phyloP scores from a whole-genome alignment of 2,888 invertebrate genomes.

The Drosophila ezoana region DNA sequence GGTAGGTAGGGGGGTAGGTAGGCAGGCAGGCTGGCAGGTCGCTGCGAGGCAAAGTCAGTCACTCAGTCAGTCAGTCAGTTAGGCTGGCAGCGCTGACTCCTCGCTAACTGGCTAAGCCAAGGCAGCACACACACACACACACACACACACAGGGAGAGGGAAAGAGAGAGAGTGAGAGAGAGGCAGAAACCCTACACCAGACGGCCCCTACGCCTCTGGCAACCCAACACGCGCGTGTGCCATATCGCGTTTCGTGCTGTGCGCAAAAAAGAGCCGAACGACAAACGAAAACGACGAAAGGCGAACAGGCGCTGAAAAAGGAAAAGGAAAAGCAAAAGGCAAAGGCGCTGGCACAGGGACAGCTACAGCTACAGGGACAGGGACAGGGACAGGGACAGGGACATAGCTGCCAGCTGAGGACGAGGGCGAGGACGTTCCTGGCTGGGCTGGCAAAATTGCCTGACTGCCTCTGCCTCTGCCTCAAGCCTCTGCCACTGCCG shows the following conservation, averaged over 20 bases:
- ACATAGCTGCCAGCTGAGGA: conserved; percentile 33
- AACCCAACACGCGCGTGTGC: conserved; percentile 69
- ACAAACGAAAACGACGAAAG: conserved; percentile 45
- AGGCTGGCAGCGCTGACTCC: conserved; percentile 64
- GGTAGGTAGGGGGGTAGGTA: background rate
- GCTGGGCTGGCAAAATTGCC: conserved; percentile 49
- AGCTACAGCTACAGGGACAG: background rate
- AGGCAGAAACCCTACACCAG: conserved; percentile 18
- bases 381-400: conserved; percentile 24
- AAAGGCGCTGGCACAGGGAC: conserved; percentile 3
- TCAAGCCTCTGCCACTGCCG: conserved; percentile 11
- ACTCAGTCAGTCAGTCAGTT: conserved; percentile 31
- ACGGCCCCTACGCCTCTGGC: conserved; percentile 44
- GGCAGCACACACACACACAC: conserved; percentile 26
- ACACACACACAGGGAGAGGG: background rate
- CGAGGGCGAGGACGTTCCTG: conserved; percentile 35
- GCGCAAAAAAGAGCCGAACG: conserved; percentile 75
- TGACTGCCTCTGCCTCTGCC: conserved; percentile 10
- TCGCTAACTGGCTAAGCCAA: conserved; percentile 70
- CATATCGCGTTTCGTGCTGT: conserved; percentile 75
- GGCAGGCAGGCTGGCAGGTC: background rate
- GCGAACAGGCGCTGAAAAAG: conserved; percentile 31
- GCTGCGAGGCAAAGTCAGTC: conserved; percentile 27
- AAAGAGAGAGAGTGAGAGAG: background rate
- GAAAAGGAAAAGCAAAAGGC: conserved; percentile 15